Evolutionary conservation across 2,113 vertebrate genomes (phyloP).

Genomic region (Formicarius rufipectus): DNA sequence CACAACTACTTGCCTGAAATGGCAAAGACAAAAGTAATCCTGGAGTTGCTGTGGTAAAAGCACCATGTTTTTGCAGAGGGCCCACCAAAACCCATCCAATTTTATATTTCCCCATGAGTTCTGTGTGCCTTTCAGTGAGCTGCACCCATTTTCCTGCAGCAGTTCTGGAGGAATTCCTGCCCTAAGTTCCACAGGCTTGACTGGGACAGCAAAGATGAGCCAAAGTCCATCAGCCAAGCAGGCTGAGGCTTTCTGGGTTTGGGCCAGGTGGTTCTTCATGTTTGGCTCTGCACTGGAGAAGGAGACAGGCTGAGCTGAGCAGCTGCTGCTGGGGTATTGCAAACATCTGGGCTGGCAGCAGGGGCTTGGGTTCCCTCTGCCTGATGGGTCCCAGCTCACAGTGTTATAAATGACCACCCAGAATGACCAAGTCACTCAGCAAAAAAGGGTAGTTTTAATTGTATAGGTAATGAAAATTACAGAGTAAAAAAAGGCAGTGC

Average conservation of each 20-base stretch:
- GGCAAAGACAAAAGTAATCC: neutral
- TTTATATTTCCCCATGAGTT: neutral
- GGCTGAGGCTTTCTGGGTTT: neutral
- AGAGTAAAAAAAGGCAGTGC: too few relatives aligned
- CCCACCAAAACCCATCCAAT: neutral
- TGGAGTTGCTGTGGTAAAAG: neutral
- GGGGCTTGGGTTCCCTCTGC: neutral
- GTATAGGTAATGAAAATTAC: too few relatives aligned
- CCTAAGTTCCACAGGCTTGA: neutral
- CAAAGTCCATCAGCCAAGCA: neutral
- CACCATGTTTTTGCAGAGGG: neutral
- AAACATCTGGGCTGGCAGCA: neutral
- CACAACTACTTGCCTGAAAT: neutral
- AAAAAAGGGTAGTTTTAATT: too few relatives aligned
- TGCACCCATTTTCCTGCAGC: rapidly evolving
- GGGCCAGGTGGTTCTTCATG: neutral
- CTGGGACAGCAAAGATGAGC: neutral
- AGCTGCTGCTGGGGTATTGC: neutral
- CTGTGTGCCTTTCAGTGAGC: neutral
- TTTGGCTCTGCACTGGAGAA: neutral
- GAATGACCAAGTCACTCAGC: too few relatives aligned
- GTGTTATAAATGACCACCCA: too few relatives aligned
- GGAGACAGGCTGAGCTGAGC: neutral
- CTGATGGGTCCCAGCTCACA: neutral
- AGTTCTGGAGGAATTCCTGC: neutral